Base-by-base conservation (phyloP, 1,140 invertebrate genomes). In the Marisa cornuarietis region DNA sequence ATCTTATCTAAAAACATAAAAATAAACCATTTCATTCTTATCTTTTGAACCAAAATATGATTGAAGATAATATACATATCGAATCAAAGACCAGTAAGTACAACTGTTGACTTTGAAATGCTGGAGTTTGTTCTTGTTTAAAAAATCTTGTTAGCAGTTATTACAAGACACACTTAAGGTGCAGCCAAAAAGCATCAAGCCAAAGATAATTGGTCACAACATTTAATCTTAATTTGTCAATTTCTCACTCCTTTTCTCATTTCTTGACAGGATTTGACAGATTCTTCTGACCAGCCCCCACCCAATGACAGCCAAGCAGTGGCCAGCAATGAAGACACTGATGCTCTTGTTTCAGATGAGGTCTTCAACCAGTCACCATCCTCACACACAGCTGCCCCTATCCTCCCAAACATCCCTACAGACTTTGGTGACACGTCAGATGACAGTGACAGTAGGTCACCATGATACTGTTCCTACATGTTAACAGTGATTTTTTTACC, bases 391-490 rank as follows among this genome's bases (percentile, higher is more conserved):
- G 2, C 72, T n/a, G 76, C 78, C 9, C 5, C 52, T 26, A n/a
- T 69, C 26, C 49, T 42, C 13, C 14, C 71, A 8, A 72, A 54
- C 14, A 49, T 49, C 42, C 71, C 84, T 58, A 95, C 95, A 13
- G 95, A 96, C 91, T 93, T 95, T 85, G 95, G 95, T 26, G 95
- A 96, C 90, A 95, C 94, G 18, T 95, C 94, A 71, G 96, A 97
- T 89, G 96, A 95, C 76, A 96, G 96, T 82, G 85, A 87, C 85
- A 86, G 86, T 86, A 78, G 76, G 66, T 68, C 18, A 31, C 14
- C 31, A 73, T 75, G 31, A 42, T 42, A 6, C 31, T 42, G 31
- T 42, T 42, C 0, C 31, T 42, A 42, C 31, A 4, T 42, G 31
- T 42, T 42, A 42, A 42, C 31, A 42, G 31, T 42, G 31, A 42